Base-by-base conservation (phyloP, 30 jellyfish, hydroid and myxozoan genomes). In the Rhopilema esculentum region DNA sequence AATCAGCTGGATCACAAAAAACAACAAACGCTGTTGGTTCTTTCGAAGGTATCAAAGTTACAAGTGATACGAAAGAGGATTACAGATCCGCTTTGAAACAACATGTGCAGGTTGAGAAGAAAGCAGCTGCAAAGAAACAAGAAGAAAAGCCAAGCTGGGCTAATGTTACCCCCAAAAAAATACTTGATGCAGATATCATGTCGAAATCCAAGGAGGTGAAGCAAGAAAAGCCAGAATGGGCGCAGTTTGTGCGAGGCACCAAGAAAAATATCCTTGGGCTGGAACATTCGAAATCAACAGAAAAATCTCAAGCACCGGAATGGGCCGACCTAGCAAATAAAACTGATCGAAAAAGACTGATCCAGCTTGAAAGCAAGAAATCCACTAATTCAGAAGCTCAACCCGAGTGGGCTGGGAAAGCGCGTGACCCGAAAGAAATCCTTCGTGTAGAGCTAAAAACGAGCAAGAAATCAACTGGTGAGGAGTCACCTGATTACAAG, bases 111-210 rank as follows among this genome's bases (percentile, higher is more conserved):
- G 81, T 84, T 0, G 93, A 84, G 29, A 79, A 82, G 18, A 84
- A 84, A 24, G n/a, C 80, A 25, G 27, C 80, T 27, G 65, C 26
- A 20, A 84, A 72, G 61, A 33, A 51, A 33, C 77, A 51, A 1
- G 93, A 84, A 2, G 70, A 73, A 30, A 84, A 84, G 65, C 93
- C 93, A 66, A 84, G 81, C 86, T 84, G 93, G 93, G 93, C 93
- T 27, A 84, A 63, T 72, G 33, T 57, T 20, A 26, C 72, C 28
- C 93, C 93, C 2, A 84, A 73, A 12, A 57, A 87, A 29, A 80
- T 84, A 16, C 30, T 49, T 21, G 73, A 84, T 18, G 72, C 87
- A 0, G 93, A 84, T 28, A 84, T 84, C 24, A 84, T 8, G 63
- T 7, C 77, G 21, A 71, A 69, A 30, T 30, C 70, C 32, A 84